phyloP scores from a whole-genome alignment of 1,140 invertebrate species.

The Bombus polaris region DNA sequence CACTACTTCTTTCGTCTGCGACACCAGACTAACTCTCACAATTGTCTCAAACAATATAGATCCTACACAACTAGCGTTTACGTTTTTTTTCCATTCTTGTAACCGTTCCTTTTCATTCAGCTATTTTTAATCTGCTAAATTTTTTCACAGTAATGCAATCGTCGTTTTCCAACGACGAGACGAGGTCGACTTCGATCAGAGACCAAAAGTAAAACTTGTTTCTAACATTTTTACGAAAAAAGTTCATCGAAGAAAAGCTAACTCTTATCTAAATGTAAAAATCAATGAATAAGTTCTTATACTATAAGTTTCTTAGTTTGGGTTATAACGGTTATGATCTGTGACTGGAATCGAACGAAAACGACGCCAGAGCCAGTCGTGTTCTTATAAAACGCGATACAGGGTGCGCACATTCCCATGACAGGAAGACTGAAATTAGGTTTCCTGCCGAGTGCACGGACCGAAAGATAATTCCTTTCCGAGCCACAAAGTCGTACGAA shows the following conservation, averaged over 20 bases:
- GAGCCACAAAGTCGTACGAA: conserved; percentile 54
- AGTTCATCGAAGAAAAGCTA: background rate
- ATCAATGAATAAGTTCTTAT: background rate
- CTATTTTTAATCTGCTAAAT: background rate
- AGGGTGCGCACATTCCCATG: conserved; percentile 64
- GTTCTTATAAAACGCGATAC: conserved; percentile 53
- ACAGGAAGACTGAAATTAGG: conserved; percentile 72
- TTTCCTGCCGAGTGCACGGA: conserved; percentile 70
- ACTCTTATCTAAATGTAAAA: background rate
- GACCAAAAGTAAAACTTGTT: background rate
- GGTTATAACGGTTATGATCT: background rate
- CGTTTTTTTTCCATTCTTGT: background rate
- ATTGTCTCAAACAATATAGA: conserved; percentile 3
- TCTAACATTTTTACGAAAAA: background rate
- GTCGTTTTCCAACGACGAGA: background rate
- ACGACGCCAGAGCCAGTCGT: conserved; percentile 12
- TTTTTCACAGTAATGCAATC: background rate
- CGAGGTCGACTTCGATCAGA: background rate
- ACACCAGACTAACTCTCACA: background rate
- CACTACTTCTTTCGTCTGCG: background rate
- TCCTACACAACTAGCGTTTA: conserved; percentile 3
- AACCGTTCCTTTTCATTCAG: background rate
- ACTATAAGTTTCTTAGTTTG: background rate
- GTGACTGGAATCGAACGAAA: conserved; percentile 13
- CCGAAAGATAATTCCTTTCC: conserved; percentile 67